Base-by-base conservation (phyloP, 2,113 vertebrate species). In the Colius striatus region DNA sequence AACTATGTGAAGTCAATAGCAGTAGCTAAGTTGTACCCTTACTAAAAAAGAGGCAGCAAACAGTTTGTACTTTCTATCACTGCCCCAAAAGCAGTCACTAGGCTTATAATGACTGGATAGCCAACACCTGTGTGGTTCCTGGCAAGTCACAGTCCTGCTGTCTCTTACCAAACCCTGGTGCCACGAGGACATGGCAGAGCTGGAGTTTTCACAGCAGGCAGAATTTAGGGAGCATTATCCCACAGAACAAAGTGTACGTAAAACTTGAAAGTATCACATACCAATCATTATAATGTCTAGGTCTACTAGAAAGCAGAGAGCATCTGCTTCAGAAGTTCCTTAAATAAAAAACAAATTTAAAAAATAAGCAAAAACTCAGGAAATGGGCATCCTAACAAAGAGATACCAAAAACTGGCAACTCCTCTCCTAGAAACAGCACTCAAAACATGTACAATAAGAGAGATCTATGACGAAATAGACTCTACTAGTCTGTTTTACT, bases 241-340 rank as follows among this genome's bases (percentile, higher is more conserved):
- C 51, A 90, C 9, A 70, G 34, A 61, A 78, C 26, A 89, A 84
- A 34, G 13, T 47, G 9, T 8, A 66, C 25, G 17, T 14, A 62
- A 87, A 90, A 67, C 10, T 25, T 53, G n/a, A 19, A 85, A 74
- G 43, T 30, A 62, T 38, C 2, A 4, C 27, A 54, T 73, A 70
- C 8, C 20, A 72, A 68, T 66, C 20, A n/a, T 66, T 76, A 38
- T 14, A 61, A 66, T 9, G 11, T 6, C 53, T 87, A 77, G 3
- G 21, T 79, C 18, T 89, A 87, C 43, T 1, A 75, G 30, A 63
- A 25, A 65, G 77, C 86, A 57, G 34, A 65, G 53, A 83, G 48
- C 19, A 90, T 9, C 26, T 58, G 23, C 72, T 84, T 86, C 76
- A 73, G n/a, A 61, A 94, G 54, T 45, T 90, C 25, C 78, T 91